Evolutionary conservation across 2,888 invertebrate species (phyloP), one percentile per base, ranked within the genome.

Genomic region (Leptopilina drosophilae): DNA sequence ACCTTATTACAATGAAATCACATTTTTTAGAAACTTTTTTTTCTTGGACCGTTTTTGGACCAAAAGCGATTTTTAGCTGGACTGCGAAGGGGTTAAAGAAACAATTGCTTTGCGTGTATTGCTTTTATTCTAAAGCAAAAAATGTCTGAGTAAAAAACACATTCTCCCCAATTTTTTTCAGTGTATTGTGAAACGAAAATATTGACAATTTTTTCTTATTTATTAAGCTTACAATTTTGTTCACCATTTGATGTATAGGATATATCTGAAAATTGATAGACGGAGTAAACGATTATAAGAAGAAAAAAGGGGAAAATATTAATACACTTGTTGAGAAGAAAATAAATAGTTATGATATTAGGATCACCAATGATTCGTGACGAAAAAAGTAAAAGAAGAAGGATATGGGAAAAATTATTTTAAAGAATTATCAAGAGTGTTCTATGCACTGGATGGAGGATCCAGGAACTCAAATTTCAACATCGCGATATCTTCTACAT

Each of bases 401-500:
- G 76, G 80, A 79, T 77, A 84, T 83, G 82, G 81, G 56, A 79
- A 80, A 79, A 77, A 62, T 20, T 73, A 65, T 79, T 64, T 64
- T 67, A 75, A 83, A 80, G 78, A 69, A 75, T 73, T 81, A 73
- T 49, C 80, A 76, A 75, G 86, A 83, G 80, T 89, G 85, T 84
- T 84, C 86, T 64, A 79, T 88, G 77, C 78, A 85, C 77, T 89
- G 87, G 87, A 85, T 86, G 77, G 85, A 89, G 79, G 82, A 86
- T 80, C 85, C 85, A 5, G 80, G 79, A n/a, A 77, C 81, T 40
- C 85, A 85, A 69, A 82, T 84, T 64, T 85, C 82, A 76, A 85
- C 86, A 69, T 86, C 85, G 8, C 87, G 84, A 78, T 87, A 88
- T 77, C 84, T 89, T 56, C 83, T 89, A 66, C 90, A 87, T 67